Conservation (phyloP, 2,888 invertebrate species). For the Caenorhabditis sp. region DNA sequence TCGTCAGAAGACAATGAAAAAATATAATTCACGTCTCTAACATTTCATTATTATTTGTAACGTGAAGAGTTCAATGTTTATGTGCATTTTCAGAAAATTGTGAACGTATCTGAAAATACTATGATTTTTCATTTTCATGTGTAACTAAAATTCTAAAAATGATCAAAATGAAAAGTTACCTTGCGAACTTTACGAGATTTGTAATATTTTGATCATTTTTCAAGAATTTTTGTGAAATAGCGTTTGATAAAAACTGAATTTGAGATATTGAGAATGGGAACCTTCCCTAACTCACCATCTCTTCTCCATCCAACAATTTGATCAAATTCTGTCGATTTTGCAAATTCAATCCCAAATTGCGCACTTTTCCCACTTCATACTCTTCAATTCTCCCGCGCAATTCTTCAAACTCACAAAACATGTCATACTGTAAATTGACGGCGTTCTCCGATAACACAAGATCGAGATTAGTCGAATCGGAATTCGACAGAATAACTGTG, state of each 20-base stretch:
- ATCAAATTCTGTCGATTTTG: slow-evolving; percentile 45
- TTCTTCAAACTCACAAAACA: neutral
- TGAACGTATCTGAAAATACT: too few species aligned
- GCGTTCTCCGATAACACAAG: slow-evolving; percentile 34
- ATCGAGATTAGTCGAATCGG: slow-evolving; percentile 42
- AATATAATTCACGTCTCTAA: too few species aligned
- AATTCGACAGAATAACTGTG: slow-evolving; percentile 46
- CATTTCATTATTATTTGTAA: too few species aligned
- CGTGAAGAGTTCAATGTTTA: too few species aligned
- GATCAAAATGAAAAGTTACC: too few species aligned
- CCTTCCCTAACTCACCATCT: slow-evolving; percentile 16
- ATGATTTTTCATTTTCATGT: too few species aligned
- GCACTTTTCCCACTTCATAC: slow-evolving; percentile 21
- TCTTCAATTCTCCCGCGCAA: neutral
- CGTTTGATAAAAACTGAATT: neutral
- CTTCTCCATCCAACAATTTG: slow-evolving; percentile 20
- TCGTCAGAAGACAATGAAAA: too few species aligned
- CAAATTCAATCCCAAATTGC: slow-evolving; percentile 52
- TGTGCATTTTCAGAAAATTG: too few species aligned
- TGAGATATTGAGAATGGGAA: neutral
- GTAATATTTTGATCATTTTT: too few species aligned
- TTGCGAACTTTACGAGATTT: too few species aligned
- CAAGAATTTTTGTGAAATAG: neutral
- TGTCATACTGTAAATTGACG: slow-evolving; percentile 31
- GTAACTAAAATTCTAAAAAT: too few species aligned